A percentile compares a stretch with the other conserved stretches of the same genome.
Conservation (phyloP, 2,797 vertebrate species). For the Gadopsis bispinosus region DNA sequence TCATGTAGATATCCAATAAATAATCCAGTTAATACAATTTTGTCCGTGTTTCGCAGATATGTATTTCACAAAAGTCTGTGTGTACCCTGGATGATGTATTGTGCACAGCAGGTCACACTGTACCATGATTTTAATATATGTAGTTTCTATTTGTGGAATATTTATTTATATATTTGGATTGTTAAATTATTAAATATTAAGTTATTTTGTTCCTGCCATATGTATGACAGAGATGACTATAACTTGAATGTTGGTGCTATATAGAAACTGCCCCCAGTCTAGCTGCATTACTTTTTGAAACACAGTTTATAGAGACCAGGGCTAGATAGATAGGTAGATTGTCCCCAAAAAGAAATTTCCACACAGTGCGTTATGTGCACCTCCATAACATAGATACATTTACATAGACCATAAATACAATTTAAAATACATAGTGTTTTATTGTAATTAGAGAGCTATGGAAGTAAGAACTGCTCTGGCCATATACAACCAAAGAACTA, state of each 20-base stretch:
- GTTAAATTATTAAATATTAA: background rate
- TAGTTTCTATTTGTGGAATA: background rate
- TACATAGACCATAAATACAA: too few relatives aligned
- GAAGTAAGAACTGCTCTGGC: too few relatives aligned
- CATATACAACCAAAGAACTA: too few relatives aligned
- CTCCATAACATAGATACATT: too few relatives aligned
- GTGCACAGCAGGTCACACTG: too few relatives aligned
- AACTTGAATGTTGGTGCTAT: background rate
- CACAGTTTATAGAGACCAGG: background rate
- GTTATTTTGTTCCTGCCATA: background rate
- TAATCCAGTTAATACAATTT: background rate
- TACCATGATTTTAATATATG: background rate
- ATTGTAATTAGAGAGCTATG: too few relatives aligned
- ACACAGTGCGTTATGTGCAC: too few relatives aligned
- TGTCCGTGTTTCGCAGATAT: background rate
- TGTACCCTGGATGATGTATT: background rate
- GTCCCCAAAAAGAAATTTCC: too few relatives aligned
- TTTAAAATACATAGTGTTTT: too few relatives aligned
- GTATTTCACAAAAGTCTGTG: background rate
- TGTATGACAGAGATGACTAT: background rate
- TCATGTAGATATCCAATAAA: background rate
- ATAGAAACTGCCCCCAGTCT: background rate
- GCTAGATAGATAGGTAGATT: too few relatives aligned
- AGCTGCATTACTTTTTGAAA: background rate
- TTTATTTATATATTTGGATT: background rate